Base-by-base conservation (phyloP, 2,888 invertebrate genomes). In the Mythimna loreyi region DNA sequence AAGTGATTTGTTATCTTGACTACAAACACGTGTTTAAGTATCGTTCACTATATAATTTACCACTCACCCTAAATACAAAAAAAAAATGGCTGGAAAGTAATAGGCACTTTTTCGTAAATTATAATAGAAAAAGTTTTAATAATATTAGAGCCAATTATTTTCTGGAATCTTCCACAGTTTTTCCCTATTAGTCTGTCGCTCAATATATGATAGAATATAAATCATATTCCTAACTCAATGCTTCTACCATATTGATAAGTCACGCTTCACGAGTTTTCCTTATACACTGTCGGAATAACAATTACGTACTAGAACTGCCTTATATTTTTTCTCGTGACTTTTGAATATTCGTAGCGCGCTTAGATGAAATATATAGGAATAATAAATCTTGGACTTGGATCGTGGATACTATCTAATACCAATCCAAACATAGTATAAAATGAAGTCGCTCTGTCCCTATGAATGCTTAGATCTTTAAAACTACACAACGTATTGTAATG, bases 201-300 rank as follows among this genome's bases (percentile, higher is more conserved):
- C 11, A 23, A n/a, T 40, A 6, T 25, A 43, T 69, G 43, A 45
- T 58, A 21, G 25, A 49, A 62, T 55, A 62, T 55, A 55, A 62
- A 70, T 49, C 49, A n/a, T 19, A 28, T 62, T 61, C 21, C 23
- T 40, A 61, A 47, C n/a, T 76, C 33, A 45, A 60, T 30, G 13
- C 40, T 9, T 56, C 55, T 67, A 56, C 50, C 43, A 40, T 56
- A 68, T 60, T 56, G 36, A 60, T 36, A 50, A 75, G 52, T 25
- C 50, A 69, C 23, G 43, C 23, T 25, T 69, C 3, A 6, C 21
- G 40, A 58, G 55, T 33, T 58, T 74, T 45, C 53, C 56, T 61
- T 33, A 21, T 43, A 49, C 40, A 19, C 9, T 47, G 1, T 28
- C 52, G 9, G 57, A 76, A 76, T 69, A 49, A 8, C 9, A 43